Evolutionary conservation across 2,113 vertebrate species (phyloP).

Genomic region (Gavia stellata): DNA sequence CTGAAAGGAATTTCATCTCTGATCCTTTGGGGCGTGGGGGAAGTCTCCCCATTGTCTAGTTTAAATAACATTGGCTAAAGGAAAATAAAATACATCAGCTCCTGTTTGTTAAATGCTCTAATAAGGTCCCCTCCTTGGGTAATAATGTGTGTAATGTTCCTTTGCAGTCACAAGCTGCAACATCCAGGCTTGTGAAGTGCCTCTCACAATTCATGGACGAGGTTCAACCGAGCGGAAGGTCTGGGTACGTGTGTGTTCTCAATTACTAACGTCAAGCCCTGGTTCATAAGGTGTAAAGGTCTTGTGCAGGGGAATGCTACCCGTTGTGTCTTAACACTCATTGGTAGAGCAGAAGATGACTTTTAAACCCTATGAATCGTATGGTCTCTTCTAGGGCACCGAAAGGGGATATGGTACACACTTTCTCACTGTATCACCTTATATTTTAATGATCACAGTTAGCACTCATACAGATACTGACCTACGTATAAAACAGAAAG

Average conservation of each 20-base stretch:
- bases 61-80: not conserved
- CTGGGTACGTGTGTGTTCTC: not conserved
- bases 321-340: rapidly evolving
- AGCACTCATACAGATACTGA: not conserved
- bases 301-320: not conserved
- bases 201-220: not conserved
- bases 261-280: rapidly evolving
- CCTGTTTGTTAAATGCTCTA: not conserved
- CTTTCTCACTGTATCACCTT: rapidly evolving
- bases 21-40: not conserved
- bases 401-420: not conserved
- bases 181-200: not conserved
- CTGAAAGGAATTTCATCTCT: not conserved
- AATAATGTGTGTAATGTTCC: not conserved
- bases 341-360: not conserved
- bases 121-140: not conserved
- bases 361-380: not conserved
- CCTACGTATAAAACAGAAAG: not conserved
- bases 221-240: not conserved
- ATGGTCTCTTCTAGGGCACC: not conserved
- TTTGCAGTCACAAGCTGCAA: not conserved
- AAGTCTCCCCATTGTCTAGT: conserved; percentile 19
- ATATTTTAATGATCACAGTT: not conserved
- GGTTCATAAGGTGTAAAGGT: not conserved
- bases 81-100: conserved; percentile 6